Evolutionary conservation across 2,113 vertebrate genomes (phyloP).

Genomic region (Chaetura pelagica): DNA sequence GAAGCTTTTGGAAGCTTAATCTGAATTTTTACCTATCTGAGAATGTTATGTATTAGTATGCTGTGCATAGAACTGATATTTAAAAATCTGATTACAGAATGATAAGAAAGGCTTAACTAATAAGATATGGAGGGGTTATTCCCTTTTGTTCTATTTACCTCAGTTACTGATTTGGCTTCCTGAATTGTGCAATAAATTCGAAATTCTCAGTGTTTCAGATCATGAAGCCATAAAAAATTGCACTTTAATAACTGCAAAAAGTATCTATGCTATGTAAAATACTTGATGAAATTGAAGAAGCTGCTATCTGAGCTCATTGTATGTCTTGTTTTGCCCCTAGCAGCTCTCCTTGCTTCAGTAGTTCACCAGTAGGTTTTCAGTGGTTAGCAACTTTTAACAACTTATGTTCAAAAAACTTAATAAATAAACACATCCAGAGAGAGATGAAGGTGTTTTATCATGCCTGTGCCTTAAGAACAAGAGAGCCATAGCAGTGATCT

Average conservation of each 20-base stretch:
- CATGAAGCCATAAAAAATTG: background rate
- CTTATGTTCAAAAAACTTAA: background rate
- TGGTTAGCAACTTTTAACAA: background rate
- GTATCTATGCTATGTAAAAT: background rate
- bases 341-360: constrained; percentile 72
- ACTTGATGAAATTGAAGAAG: background rate
- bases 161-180: constrained; percentile 39
- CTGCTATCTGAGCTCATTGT: background rate
- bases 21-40: constrained; percentile 64
- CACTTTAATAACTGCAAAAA: background rate
- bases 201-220: constrained; percentile 13
- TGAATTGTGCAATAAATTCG: constrained; percentile 31
- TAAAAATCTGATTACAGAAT: background rate
- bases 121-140: background rate
- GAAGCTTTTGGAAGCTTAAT: constrained; percentile 44
- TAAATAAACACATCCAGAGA: constrained; percentile 21
- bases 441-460: constrained; percentile 55
- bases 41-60: constrained; percentile 52
- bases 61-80: constrained; percentile 2
- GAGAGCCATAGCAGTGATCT: constrained; percentile 27
- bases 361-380: constrained; percentile 84
- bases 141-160: background rate
- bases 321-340: background rate
- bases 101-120: constrained; percentile 30
- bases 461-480: constrained; percentile 58